Evolutionary conservation across 2,113 vertebrate genomes (phyloP), one percentile per base, ranked within the genome.

Genomic region (Speoplatyrhinus poulsoni): DNA sequence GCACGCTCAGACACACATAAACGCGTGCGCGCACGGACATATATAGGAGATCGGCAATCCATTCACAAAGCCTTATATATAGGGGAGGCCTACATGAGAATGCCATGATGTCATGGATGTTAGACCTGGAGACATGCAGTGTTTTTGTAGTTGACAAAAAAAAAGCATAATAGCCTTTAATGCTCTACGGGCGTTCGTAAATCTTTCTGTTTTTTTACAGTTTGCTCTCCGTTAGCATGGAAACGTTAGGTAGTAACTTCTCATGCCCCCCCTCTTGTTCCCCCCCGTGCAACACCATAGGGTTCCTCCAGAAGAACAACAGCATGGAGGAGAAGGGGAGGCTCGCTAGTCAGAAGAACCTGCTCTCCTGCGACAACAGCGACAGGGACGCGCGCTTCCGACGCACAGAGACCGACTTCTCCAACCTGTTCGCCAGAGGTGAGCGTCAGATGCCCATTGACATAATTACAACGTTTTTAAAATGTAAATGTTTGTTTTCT

Each of bases 251-350:
- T 33, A 90, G 88, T 75, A 90, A 90, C 82, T 65, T 17, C 17
- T 3, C 65, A 10, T 83, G 81, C 72, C 49, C 60, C 52, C 47
- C 65, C 54, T 80, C 74, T 6, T 95, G 92, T 69, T 83, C 85
- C 82, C 64, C 92, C 52, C 89, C 92, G 82, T 94, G 88, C 86
- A 90, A 93, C 68, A 85, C 93, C 58, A 63, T 92, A 99, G 98
- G 98, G 66, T 97, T 99, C 83, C 90, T 99, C 90, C 98, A 99
- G 85, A 96, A 97, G 89, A 97, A 96, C 92, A 98, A 98, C 90
- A 98, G 95, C 73, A 87, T 98, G 83, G 98, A 98, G 56, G 97
- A 99, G 82, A 97, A 93, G 67, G 85, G 94, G 65, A 92, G 96
- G 49, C 94, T 96, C 19, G 93, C 94, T 73, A 95, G 94, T 2